Evolutionary conservation across 2,797 vertebrate genomes (phyloP).

Genomic region (Paramormyrops hopkinsi): DNA sequence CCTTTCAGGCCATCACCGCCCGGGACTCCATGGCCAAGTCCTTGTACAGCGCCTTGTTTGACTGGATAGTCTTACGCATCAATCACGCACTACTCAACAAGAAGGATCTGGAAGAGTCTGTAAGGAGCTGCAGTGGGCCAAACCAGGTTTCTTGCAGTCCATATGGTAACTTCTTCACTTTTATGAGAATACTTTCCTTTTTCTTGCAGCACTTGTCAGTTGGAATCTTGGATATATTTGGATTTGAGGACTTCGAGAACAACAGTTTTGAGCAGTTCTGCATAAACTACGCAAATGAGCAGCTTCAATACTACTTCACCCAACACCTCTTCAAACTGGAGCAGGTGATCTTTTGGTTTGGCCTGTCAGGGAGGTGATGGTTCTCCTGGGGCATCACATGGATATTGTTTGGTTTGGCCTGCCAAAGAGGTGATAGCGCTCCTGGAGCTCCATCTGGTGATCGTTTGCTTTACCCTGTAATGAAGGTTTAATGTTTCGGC

Average conservation of each 20-base stretch:
- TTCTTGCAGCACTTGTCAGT: slow-evolving; percentile 66
- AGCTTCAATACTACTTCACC: slow-evolving; percentile 85
- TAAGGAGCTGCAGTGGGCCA: slow-evolving; percentile 47
- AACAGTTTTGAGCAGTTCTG: slow-evolving; percentile 97
- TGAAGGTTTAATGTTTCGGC: neutral
- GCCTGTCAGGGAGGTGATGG: neutral
- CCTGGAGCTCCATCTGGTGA: neutral
- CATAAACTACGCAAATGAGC: slow-evolving; percentile 91
- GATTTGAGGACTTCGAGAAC: slow-evolving; percentile 84
- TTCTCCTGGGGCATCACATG: neutral
- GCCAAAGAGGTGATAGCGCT: neutral
- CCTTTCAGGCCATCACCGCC: slow-evolving; percentile 68
- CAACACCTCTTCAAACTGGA: slow-evolving; percentile 82
- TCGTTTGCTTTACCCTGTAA: neutral
- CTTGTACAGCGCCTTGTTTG: slow-evolving; percentile 85
- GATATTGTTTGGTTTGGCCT: neutral
- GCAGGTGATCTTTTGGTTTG: slow-evolving; percentile 63
- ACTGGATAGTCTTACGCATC: slow-evolving; percentile 91
- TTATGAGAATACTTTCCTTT: neutral
- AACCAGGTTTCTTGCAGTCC: neutral
- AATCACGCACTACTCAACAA: slow-evolving; percentile 91
- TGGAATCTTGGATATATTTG: slow-evolving; percentile 90
- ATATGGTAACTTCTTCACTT: neutral
- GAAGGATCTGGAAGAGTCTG: slow-evolving; percentile 84
- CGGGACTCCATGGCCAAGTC: slow-evolving; percentile 95